Percentiles rank a stretch among this genome's conserved stretches.
These are phyloP conservation scores for Gobio gobio DNA, from an alignment of 2,113 vertebrate genomes.

Conservation along the genomic window DNA sequence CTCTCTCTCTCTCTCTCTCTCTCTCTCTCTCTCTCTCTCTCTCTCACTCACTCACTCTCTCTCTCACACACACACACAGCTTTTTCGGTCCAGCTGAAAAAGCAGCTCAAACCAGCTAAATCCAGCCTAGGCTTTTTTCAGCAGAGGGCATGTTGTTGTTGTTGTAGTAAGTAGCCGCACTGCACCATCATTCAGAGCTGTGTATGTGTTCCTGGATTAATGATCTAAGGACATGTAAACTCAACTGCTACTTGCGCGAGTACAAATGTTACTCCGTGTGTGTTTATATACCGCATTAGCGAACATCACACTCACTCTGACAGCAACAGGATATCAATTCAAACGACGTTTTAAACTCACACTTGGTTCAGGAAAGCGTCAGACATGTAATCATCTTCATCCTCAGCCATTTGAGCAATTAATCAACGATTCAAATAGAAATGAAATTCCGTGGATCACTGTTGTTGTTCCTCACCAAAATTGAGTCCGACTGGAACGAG, in stretches of 20 bases:
- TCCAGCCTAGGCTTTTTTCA: no score
- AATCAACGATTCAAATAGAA: not conserved
- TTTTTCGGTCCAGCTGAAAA: no score
- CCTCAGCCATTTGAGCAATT: conserved; percentile 77
- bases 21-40: no score
- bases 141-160: no score
- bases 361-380: conserved; percentile 85
- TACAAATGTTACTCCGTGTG: no score
- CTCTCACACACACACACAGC: no score
- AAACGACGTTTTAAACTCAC: conserved; percentile 69
- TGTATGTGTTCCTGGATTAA: not conserved
- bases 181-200: not conserved
- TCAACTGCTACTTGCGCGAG: no score
- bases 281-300: not conserved
- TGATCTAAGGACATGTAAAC: no score
- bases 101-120: no score
- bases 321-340: not conserved
- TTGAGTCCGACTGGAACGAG: conserved; percentile 11
- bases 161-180: not conserved
- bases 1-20: no score
- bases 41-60: no score
- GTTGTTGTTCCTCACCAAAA: not conserved
- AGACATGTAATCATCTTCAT: conserved; percentile 95
- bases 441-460: not conserved
- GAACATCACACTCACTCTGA: not conserved